phyloP scores from a whole-genome alignment of 2,888 invertebrate species.

The Bruchidius siliquastri region DNA sequence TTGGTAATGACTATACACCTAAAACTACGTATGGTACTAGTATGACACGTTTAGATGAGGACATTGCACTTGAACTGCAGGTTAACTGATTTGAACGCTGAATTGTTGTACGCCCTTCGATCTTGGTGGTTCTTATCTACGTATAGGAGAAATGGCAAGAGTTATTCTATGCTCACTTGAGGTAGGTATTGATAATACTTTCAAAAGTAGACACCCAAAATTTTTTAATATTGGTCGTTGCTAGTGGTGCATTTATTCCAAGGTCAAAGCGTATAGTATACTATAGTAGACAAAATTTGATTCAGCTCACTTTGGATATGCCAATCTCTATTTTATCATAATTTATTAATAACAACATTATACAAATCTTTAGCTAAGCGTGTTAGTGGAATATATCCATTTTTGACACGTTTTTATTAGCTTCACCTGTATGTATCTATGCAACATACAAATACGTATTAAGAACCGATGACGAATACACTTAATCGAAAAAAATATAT shows the following conservation, averaged over 20 bases:
- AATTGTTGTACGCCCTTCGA: conserved; percentile 42
- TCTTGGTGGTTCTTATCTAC: conserved; percentile 41
- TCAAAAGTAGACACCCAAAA: neutral
- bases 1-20: conserved; percentile 2
- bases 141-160: neutral
- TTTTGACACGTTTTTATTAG: no score
- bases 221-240: conserved; percentile 12
- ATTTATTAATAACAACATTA: no score
- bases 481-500: no score
- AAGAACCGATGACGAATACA: no score
- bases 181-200: neutral
- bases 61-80: conserved; percentile 44
- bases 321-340: no score
- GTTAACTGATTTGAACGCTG: conserved; percentile 45
- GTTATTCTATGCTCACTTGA: neutral
- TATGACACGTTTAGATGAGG: conserved; percentile 27
- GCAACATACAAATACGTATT: no score
- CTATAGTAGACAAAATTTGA: no score
- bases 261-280: neutral
- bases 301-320: no score
- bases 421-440: no score
- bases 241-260: conserved; percentile 2
- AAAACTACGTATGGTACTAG: conserved; percentile 11
- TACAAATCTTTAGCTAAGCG: no score
- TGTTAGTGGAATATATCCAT: no score